These are phyloP conservation scores for Protophormia terraenovae DNA, from an alignment of 2,888 invertebrate species.

Conservation along the genomic window DNA sequence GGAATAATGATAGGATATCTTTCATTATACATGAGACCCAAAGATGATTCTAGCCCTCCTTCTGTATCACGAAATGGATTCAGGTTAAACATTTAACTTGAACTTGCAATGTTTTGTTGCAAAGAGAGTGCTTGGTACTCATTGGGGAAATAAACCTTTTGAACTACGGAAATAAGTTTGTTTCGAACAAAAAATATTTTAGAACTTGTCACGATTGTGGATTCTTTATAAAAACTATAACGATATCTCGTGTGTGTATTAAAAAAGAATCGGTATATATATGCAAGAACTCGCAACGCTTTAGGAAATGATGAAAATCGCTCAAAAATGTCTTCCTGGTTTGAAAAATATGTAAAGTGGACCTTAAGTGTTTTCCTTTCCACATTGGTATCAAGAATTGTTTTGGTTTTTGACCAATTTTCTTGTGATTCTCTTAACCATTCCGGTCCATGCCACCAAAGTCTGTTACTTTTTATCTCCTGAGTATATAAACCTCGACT, in stretches of 20 bases:
- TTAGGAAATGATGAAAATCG: slow-evolving; percentile 35
- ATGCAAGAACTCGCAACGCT: slow-evolving; percentile 42
- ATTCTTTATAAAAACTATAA: neutral
- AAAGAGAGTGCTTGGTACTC: slow-evolving; percentile 18
- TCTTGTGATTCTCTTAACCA: neutral
- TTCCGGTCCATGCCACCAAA: neutral
- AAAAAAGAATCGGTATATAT: slow-evolving; percentile 37
- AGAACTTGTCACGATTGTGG: neutral
- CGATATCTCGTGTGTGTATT: neutral
- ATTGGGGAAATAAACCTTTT: slow-evolving; percentile 6
- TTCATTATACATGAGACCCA: neutral
- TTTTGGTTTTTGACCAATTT: neutral
- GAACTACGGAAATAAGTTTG: neutral
- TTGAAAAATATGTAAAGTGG: neutral
- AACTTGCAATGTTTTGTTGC: slow-evolving; percentile 19
- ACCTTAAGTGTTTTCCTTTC: slow-evolving; percentile 28
- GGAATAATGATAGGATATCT: neutral
- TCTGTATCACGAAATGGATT: neutral
- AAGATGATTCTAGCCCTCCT: neutral
- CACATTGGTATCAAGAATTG: neutral
- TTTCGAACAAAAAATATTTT: neutral
- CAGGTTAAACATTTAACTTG: slow-evolving; percentile 37
- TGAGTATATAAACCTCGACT: neutral
- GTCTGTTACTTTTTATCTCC: neutral
- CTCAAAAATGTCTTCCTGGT: slow-evolving; percentile 7